A percentile compares a stretch with the other conserved stretches of the same genome.
Conservation (phyloP, 2,113 vertebrate genomes). For the Oreotragus oreotragus region DNA sequence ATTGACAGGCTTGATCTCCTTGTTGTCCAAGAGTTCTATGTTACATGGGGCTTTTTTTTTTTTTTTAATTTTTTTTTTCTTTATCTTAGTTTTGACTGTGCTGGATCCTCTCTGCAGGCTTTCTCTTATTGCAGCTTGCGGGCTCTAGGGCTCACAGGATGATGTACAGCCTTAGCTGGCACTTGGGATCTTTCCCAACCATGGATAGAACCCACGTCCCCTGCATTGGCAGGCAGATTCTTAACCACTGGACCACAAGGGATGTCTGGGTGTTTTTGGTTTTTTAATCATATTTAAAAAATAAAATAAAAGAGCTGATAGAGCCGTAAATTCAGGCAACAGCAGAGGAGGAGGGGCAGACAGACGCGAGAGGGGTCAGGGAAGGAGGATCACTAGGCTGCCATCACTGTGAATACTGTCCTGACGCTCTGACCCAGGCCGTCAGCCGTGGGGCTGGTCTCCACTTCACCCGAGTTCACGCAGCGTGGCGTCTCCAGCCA, state of each 20-base stretch:
- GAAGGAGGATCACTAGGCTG: neutral
- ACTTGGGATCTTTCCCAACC: neutral
- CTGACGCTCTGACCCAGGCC: neutral
- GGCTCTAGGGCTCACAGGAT: neutral
- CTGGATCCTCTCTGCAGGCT: neutral
- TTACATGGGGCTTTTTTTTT: neutral
- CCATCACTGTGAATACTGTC: rapidly evolving
- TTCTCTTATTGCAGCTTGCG: neutral
- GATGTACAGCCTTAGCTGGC: neutral
- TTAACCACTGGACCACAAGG: neutral
- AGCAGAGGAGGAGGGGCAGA: neutral
- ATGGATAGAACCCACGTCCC: neutral
- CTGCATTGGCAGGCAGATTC: neutral
- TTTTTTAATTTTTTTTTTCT: rapidly evolving
- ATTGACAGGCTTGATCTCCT: neutral
- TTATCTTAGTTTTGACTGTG: neutral
- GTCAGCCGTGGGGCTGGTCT: neutral
- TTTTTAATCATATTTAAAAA: neutral
- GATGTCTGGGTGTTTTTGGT: neutral
- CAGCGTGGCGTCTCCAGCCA: neutral
- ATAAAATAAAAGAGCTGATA: neutral
- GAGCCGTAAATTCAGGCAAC: neutral
- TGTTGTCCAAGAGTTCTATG: neutral
- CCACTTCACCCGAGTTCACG: neutral
- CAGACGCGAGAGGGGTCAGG: rapidly evolving